Evolutionary conservation across 2,888 invertebrate genomes (phyloP), one percentile per base, ranked within the genome.

Genomic region (Dasypogon diadema): DNA sequence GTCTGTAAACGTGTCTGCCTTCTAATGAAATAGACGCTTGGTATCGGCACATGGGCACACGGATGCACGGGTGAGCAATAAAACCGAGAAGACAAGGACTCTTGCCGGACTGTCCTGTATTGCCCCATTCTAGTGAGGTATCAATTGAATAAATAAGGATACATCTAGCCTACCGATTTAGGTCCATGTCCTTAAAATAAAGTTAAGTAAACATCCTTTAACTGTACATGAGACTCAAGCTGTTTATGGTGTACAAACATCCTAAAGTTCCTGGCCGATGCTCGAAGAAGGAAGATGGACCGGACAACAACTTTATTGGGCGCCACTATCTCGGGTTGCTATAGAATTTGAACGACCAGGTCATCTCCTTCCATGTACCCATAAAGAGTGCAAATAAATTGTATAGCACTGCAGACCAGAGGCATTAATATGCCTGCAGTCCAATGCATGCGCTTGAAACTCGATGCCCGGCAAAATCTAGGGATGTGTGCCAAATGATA

Each of bases 401-500:
- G 54, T 18, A 34, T 18, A 21, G 54, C 34, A 70, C 54, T 70
- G 70, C 70, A 54, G 70, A 30, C 54, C 14, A 26, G 21, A 24
- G 34, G 21, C 70, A 70, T 70, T 46, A 70, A 70, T 54, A 70
- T 70, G 70, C 22, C 70, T 54, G 70, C 70, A 70, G 70, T 70
- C 70, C 70, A 34, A 22, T 70, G 70, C 70, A 70, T 54, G 70
- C 42, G 34, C 70, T 70, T 70, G 48, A 30, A 70, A 70, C 54
- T 54, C 54, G 34, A 54, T 34, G 70, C 16, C 54, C 70, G 16
- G 30, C 54, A 54, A 22, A 54, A 70, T 54, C 70, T 70, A 18
- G 70, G 70, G 18, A 70, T 70, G 30, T 70, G 70, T 70, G 70
- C 70, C 70, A 70, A 70, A 70, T 54, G 70, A 70, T 54, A 54